A percentile compares a stretch with the other conserved stretches of the same genome.
phyloP scores from a whole-genome alignment of 2,888 invertebrate species.

The Dolichomitus sp. region DNA sequence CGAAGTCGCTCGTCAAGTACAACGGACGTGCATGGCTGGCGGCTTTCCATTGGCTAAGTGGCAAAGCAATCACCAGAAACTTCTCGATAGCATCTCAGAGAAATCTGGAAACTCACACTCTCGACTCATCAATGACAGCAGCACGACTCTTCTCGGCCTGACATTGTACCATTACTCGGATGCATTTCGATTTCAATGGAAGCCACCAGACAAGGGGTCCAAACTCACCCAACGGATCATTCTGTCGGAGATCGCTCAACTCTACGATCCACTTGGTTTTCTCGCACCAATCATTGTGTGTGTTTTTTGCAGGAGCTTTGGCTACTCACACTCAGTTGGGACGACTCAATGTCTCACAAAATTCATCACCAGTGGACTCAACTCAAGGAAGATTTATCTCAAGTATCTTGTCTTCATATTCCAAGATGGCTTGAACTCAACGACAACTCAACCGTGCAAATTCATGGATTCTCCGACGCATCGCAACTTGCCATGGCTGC shows the following conservation, averaged over 20 bases:
- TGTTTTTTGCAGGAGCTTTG: no score
- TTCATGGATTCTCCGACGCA: no score
- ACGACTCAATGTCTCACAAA: no score
- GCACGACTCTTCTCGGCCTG: constrained; percentile 43
- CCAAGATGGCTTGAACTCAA: no score
- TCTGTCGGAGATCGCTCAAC: constrained; percentile 1
- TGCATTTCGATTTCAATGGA: constrained; percentile 31
- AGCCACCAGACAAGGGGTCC: background rate
- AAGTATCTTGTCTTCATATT: no score
- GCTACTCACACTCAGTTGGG: no score
- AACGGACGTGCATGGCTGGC: constrained; percentile 51
- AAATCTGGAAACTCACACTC: background rate
- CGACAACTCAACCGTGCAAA: no score
- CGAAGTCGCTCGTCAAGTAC: constrained; percentile 13
- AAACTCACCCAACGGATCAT: constrained; percentile 21
- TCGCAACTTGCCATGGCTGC: no score
- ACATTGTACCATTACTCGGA: constrained; percentile 36
- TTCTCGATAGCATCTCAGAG: constrained; percentile 13
- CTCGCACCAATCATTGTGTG: no score
- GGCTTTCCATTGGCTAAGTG: constrained; percentile 56
- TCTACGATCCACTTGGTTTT: constrained; percentile 8
- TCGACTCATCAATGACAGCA: constrained; percentile 45
- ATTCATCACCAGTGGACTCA: no score
- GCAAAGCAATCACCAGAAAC: constrained; percentile 12
- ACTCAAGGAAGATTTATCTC: no score